Base-by-base conservation (phyloP, 2,113 vertebrate genomes). In the Azemiops feae region DNA sequence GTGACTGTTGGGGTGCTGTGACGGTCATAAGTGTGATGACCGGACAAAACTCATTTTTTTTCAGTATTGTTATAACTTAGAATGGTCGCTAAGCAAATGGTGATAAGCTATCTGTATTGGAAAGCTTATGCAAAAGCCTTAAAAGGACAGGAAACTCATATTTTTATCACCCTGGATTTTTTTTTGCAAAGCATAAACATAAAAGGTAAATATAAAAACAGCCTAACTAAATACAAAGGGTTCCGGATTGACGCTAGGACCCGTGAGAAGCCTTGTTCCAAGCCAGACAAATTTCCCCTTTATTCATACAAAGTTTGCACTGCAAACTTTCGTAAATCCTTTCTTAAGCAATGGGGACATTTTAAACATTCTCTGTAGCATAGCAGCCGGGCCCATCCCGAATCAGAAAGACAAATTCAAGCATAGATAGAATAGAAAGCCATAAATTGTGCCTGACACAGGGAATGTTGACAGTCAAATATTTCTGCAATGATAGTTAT, bases 221-320 rank as follows among this genome's bases (percentile, higher is more conserved):
- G 74, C 7, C 39, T 81, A 43, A 81, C 22, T 9, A 43, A 81
- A 81, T 43, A 10, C 3, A 81, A 43, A 81, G 34, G 2, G 1
- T 43, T 22, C 34, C 8, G 2, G 34, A 22, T 20, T 43, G 34
- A 39, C 0, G 0, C 5, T 39, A 5, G 0, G 16, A 18, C 5
- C 14, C 14, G 2, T 74, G n/a, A 39, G 69, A 39, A 81, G 34
- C 2, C 2, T 39, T n/a, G 64, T n/a, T 69, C 12, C 30, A 14
- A 14, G 30, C 64, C 64, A n/a, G 64, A 30, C 30, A n/a, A 16
- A 81, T 20, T 39, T 20, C 18, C 14, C 69, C 6, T 39, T 39
- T 34, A 69, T 34, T 69, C 30, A 34, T 34, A 34, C 64, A 69
- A 34, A 69, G 30, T 69, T 69, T 69, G 34, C 18, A 39, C 69